Evolutionary conservation across 2,113 vertebrate genomes (phyloP).

Genomic region (Xyrauchen texanus): DNA sequence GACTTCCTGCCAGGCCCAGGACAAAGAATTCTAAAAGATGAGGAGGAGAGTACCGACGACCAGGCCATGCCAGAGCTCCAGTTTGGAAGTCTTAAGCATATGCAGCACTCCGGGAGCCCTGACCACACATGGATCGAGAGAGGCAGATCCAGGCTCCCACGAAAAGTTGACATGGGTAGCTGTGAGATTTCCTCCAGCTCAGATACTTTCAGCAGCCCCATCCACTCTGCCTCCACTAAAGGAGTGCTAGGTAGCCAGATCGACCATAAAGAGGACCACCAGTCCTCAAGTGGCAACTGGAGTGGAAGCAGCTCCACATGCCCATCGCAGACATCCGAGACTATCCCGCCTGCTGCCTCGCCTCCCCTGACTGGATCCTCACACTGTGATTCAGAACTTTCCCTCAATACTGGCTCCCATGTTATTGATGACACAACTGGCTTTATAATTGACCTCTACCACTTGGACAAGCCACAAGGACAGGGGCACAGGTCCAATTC

Average conservation of each 20-base stretch:
- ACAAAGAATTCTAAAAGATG: constrained; percentile 82
- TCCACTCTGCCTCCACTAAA: constrained; percentile 88
- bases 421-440: constrained; percentile 86
- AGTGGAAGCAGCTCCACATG: constrained; percentile 97
- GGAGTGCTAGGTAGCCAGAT: constrained; percentile 90
- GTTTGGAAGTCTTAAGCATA: constrained; percentile 82
- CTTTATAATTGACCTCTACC: constrained; percentile 87
- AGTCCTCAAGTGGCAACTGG: constrained; percentile 98
- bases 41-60: constrained; percentile 84
- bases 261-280: constrained; percentile 96
- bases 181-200: constrained; percentile 98
- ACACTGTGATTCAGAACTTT: constrained; percentile 96
- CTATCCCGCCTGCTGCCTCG: constrained; percentile 92
- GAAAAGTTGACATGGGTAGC: constrained; percentile 89
- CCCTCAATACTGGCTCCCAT: constrained; percentile 89
- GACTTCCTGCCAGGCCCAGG: constrained; percentile 80
- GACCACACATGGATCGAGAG: constrained; percentile 85
- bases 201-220: constrained; percentile 95
- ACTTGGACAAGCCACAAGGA: constrained; percentile 78
- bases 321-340: constrained; percentile 97
- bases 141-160: constrained; percentile 86
- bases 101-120: constrained; percentile 84
- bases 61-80: constrained; percentile 84
- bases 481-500: constrained; percentile 91
- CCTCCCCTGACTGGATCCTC: constrained; percentile 96